These are phyloP conservation scores for Oryzias dopingdopingensis DNA, from an alignment of 2,797 vertebrate species.

Conservation along the genomic window DNA sequence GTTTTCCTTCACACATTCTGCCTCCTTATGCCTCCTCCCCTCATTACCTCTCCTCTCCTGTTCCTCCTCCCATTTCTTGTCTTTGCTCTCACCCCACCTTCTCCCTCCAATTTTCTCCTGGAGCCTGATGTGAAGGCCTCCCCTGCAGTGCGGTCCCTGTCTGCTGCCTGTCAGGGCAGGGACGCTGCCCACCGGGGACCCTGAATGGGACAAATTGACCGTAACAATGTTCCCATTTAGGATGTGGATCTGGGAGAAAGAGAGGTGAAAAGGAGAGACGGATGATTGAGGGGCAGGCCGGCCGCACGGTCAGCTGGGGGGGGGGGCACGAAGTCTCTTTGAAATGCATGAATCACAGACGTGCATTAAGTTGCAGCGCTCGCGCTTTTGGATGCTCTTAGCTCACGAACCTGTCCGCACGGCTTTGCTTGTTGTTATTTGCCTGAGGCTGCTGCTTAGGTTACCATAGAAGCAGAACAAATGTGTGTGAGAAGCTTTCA, in stretches of 20 bases:
- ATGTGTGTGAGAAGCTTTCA: constrained; percentile 45
- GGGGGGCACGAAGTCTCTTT: constrained; percentile 20
- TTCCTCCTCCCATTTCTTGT: constrained; percentile 24
- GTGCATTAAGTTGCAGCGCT: constrained; percentile 42
- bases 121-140: constrained; percentile 75
- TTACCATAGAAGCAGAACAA: constrained; percentile 71
- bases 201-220: constrained; percentile 84
- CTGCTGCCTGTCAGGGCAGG: constrained; percentile 72
- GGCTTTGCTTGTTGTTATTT: constrained; percentile 58
- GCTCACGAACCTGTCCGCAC: constrained; percentile 8
- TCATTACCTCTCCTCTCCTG: constrained; percentile 42
- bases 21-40: constrained; percentile 23
- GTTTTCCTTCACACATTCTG: constrained; percentile 47
- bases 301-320: constrained; percentile 4
- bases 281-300: constrained; percentile 66
- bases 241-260: constrained; percentile 75
- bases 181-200: constrained; percentile 78
- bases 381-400: constrained; percentile 12
- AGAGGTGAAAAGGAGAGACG: constrained; percentile 70
- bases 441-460: constrained; percentile 61
- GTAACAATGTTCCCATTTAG: constrained; percentile 83
- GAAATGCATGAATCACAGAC: constrained; percentile 51
- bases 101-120: constrained; percentile 20
- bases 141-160: constrained; percentile 75
- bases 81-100: constrained; percentile 6